A percentile compares a stretch with the other conserved stretches of the same genome.
These are phyloP conservation scores for Sebastes melanostomus DNA, from an alignment of 2,797 vertebrate species.

Conservation along the genomic window DNA sequence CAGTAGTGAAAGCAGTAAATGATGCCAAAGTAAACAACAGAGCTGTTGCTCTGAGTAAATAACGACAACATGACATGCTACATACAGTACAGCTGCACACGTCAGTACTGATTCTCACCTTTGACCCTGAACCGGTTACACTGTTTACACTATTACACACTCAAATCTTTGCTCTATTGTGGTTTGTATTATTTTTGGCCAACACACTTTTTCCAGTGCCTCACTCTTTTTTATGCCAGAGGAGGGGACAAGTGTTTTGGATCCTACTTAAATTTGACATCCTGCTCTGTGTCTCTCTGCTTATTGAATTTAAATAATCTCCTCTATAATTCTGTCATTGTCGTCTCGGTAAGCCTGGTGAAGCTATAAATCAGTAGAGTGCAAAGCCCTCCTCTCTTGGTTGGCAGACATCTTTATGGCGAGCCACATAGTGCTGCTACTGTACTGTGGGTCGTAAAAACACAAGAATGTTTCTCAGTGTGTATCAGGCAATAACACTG, in stretches of 20 bases:
- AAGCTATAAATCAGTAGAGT: conserved; percentile 57
- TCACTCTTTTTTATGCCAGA: conserved; percentile 8
- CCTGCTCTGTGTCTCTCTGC: conserved; percentile 37
- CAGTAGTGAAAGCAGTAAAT: conserved; percentile 29
- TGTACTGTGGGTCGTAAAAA: conserved; percentile 52
- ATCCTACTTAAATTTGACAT: conserved; percentile 44
- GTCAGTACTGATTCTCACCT: background rate
- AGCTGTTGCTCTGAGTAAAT: conserved; percentile 29
- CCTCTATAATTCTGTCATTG: conserved; percentile 61
- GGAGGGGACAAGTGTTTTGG: conserved; percentile 22
- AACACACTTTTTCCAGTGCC: background rate
- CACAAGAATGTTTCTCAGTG: conserved; percentile 42
- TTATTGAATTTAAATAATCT: conserved; percentile 64
- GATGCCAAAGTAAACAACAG: conserved; percentile 47
- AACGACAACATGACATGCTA: background rate
- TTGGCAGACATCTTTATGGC: conserved; percentile 57
- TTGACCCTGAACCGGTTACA: background rate
- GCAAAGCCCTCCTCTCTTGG: conserved; percentile 35
- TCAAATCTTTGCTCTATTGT: background rate
- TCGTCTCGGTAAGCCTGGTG: conserved; percentile 37
- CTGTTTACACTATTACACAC: background rate
- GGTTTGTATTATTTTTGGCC: conserved; percentile 7
- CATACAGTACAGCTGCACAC: background rate
- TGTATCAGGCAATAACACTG: conserved; percentile 14
- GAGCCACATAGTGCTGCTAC: conserved; percentile 44